Conservation (phyloP, 1,140 invertebrate species). For the Limonius californicus region DNA sequence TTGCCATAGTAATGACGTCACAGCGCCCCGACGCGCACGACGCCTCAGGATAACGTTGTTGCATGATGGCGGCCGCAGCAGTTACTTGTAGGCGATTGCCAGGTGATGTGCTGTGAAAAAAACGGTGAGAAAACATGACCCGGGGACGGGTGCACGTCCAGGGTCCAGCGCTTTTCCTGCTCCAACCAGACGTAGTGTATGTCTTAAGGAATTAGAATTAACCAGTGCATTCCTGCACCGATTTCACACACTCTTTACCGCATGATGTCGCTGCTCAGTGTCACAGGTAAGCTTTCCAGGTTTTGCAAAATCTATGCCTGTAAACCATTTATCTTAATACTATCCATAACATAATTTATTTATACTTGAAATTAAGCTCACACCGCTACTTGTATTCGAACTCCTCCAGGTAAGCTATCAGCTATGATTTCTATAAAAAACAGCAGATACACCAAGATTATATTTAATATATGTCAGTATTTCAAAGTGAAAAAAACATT, state of each 20-base stretch:
- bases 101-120: slow-evolving; percentile 22
- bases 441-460: too few species aligned
- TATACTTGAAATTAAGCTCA: too few species aligned
- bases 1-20: slow-evolving; percentile 34
- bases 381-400: too few species aligned
- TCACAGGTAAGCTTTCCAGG: slow-evolving; percentile 32
- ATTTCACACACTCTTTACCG: slow-evolving; percentile 15
- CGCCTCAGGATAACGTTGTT: slow-evolving; percentile 6
- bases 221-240: slow-evolving; percentile 6
- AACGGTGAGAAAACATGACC: slow-evolving; percentile 18
- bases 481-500: too few species aligned
- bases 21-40: not conserved
- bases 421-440: too few species aligned
- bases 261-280: slow-evolving; percentile 38
- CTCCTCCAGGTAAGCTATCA: too few species aligned
- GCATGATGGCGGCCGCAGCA: slow-evolving; percentile 27
- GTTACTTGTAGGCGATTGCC: slow-evolving; percentile 23
- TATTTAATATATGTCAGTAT: too few species aligned
- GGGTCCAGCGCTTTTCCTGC: slow-evolving; percentile 12
- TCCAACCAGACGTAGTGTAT: slow-evolving; percentile 17
- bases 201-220: slow-evolving; percentile 15
- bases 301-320: not conserved
- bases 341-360: too few species aligned
- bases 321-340: not conserved
- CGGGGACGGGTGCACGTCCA: slow-evolving; percentile 11